Conservation (phyloP, 2,113 vertebrate genomes). For the Peucedramus taeniatus region DNA sequence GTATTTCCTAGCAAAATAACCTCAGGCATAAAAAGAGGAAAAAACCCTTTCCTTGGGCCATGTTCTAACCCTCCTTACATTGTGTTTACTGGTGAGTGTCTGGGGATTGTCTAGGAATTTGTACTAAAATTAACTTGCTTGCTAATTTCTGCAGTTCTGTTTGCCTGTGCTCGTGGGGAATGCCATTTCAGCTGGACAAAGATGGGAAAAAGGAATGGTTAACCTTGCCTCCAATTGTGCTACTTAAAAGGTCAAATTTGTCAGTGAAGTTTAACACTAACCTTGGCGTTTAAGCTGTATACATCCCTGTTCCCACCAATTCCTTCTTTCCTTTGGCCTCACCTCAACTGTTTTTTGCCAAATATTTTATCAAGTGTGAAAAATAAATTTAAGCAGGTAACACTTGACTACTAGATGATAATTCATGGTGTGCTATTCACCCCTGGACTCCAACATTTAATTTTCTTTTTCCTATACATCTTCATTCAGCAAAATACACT, state of each 20-base stretch:
- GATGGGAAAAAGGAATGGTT: not conserved
- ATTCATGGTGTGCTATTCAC: not conserved
- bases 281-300: constrained; percentile 1
- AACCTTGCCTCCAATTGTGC: not conserved
- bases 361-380: not conserved
- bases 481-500: not conserved
- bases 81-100: not conserved
- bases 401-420: not conserved
- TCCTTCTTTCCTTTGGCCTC: not conserved
- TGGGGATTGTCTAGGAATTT: not conserved
- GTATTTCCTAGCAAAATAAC: constrained; percentile 10
- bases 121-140: not conserved
- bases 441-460: not conserved
- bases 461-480: not conserved
- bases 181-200: not conserved
- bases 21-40: not conserved
- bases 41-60: not conserved
- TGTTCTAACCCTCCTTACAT: not conserved
- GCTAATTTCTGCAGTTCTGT: constrained; percentile 16
- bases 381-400: not conserved
- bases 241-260: constrained; percentile 37
- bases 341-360: not conserved
- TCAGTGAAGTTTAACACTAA: constrained; percentile 1
- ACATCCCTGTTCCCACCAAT: not conserved
- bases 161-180: not conserved